Evolutionary conservation across 2,888 invertebrate species (phyloP), one percentile per base, ranked within the genome.

Genomic region (Mesodorylaimus sp.): DNA sequence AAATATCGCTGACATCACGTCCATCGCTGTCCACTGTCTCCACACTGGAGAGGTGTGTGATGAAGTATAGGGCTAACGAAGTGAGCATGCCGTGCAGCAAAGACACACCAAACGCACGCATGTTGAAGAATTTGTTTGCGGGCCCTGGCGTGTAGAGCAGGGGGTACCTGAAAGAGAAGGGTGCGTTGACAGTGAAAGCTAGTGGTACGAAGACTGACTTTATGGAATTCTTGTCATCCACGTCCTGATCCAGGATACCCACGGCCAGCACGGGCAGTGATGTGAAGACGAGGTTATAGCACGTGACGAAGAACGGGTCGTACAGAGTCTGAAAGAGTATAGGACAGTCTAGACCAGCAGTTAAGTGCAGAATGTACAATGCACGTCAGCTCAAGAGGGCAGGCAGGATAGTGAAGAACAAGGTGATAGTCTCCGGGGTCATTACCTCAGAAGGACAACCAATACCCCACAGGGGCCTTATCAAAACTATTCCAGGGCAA

Each of bases 271-370:
- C 89, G 46, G 97, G 97, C 70, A 93, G 75, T 54, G 95, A 89
- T 57, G 97, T 97, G 77, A 95, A 97, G 77, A 95, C 91, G 60
- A 97, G 75, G 74, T 97, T 97, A 76, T 95, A 99, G 57, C 93
- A 85, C 46, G 93, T 89, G 71, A 99, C 95, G 76, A 91, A 91
- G 81, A 88, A 87, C 57, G 93, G 89, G 76, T 99, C 97, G 73
- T 89, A 95, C 60, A 99, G 81, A 61, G 95, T 93, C 91, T 95
- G 77, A 16, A 75, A 76, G n/a, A n/a, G n/a, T n/a, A n/a, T n/a
- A n/a, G n/a, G n/a, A n/a, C n/a, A n/a, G n/a, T n/a, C n/a, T n/a
- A n/a, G n/a, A n/a, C n/a, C n/a, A n/a, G n/a, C n/a, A n/a, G n/a
- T n/a, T n/a, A n/a, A n/a, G n/a, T n/a, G n/a, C n/a, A n/a, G n/a